These are phyloP conservation scores for Notodonta dromedarius DNA, from an alignment of 2,888 invertebrate species.

Conservation along the genomic window DNA sequence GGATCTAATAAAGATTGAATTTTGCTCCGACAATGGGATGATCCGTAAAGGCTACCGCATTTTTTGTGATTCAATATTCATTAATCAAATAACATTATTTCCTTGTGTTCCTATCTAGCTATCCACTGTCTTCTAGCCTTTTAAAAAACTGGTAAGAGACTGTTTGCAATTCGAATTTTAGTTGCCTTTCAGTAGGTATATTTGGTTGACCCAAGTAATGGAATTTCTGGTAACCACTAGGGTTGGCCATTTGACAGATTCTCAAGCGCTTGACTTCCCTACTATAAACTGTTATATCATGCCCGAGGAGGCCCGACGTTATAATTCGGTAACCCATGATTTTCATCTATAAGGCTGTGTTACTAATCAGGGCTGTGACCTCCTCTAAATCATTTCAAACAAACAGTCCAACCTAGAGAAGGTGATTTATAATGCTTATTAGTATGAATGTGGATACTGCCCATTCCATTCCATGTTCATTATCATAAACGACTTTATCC, in stretches of 20 bases:
- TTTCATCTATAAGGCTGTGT: no score
- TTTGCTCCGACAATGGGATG: slow-evolving; percentile 60
- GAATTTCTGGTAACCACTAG: no score
- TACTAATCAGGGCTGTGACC: no score
- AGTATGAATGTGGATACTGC: slow-evolving; percentile 12
- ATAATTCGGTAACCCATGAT: no score
- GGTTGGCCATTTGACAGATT: no score
- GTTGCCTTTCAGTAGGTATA: background rate
- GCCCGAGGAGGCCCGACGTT: no score
- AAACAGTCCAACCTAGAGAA: background rate
- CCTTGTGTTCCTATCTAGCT: slow-evolving; percentile 17
- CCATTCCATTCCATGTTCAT: slow-evolving; percentile 27
- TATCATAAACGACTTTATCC: slow-evolving; percentile 30
- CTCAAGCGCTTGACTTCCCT: no score
- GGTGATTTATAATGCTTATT: background rate
- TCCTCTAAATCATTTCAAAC: no score
- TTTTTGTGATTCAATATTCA: slow-evolving; percentile 16
- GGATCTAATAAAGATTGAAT: slow-evolving; percentile 73
- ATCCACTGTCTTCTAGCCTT: slow-evolving; percentile 6
- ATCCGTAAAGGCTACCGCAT: slow-evolving; percentile 32
- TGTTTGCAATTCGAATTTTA: no score
- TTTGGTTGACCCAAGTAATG: background rate
- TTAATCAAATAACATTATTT: slow-evolving; percentile 17
- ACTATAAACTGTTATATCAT: no score
- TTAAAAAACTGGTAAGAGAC: no score